A percentile compares a stretch with the other conserved stretches of the same genome.
Conservation (phyloP, 2,113 vertebrate species). For the Callocephalon fimbriatum region DNA sequence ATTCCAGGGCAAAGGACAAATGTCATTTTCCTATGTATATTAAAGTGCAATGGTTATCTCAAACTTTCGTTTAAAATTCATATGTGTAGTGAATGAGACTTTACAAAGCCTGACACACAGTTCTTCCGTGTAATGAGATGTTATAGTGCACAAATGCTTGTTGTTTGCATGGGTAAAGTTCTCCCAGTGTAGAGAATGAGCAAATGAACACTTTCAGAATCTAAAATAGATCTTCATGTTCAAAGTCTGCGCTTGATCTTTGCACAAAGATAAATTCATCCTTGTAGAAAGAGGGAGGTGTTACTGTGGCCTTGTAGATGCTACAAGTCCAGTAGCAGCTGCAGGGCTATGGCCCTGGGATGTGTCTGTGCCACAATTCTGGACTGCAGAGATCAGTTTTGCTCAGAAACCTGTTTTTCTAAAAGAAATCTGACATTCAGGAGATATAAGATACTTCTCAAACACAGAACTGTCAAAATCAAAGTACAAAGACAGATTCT, state of each 20-base stretch:
- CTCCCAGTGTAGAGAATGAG: not conserved
- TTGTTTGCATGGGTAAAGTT: not conserved
- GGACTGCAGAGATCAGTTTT: not conserved
- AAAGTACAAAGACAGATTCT: not conserved
- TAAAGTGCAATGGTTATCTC: not conserved
- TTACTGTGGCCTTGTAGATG: not conserved
- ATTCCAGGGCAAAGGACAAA: not conserved
- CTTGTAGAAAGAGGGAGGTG: not conserved
- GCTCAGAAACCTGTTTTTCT: not conserved
- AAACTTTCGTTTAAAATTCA: not conserved
- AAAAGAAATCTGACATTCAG: not conserved
- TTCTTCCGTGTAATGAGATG: not conserved
- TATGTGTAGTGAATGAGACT: not conserved
- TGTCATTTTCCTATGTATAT: not conserved
- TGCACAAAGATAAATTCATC: not conserved
- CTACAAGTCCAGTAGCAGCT: not conserved
- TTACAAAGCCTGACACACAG: not conserved
- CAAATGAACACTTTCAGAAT: not conserved
- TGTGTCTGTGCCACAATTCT: accelerated
- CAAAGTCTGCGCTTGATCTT: not conserved
- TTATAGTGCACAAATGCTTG: not conserved
- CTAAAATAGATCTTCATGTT: not conserved
- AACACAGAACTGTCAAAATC: not conserved
- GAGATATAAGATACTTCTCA: not conserved
- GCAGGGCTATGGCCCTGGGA: not conserved